Evolutionary conservation across 2,113 vertebrate species (phyloP).

Genomic region (Plestiodon gilberti): DNA sequence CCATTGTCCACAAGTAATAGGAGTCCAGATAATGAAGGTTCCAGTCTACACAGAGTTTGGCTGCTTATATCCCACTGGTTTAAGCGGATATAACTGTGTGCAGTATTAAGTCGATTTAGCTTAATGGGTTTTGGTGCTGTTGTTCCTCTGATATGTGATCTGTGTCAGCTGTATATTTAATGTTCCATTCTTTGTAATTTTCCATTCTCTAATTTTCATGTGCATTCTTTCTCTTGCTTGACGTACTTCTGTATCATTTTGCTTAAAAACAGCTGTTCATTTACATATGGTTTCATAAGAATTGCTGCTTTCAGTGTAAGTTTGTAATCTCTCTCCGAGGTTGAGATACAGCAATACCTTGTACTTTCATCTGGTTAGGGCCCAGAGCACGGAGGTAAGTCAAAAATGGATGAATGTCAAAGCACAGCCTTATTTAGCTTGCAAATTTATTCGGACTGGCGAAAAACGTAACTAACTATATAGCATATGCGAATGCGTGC

Average conservation of each 20-base stretch:
- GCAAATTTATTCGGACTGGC: too few relatives aligned
- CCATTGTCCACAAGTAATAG: conserved; percentile 26
- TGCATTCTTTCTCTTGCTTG: background rate
- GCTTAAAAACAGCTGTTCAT: background rate
- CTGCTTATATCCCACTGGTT: background rate
- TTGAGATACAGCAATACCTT: too few relatives aligned
- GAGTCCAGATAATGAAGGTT: conserved; percentile 18
- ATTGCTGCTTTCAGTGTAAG: background rate
- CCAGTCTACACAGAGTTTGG: background rate
- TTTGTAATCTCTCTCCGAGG: background rate
- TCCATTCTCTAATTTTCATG: background rate
- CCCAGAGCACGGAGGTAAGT: too few relatives aligned
- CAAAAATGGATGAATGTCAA: too few relatives aligned
- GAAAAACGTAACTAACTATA: too few relatives aligned
- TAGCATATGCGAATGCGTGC: too few relatives aligned
- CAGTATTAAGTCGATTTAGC: background rate
- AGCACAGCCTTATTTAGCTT: too few relatives aligned
- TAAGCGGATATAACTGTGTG: background rate
- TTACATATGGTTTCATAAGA: background rate
- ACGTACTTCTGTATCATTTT: background rate
- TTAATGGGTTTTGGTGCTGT: background rate
- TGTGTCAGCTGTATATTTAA: conserved; percentile 4
- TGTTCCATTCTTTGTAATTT: background rate
- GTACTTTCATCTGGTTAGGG: too few relatives aligned
- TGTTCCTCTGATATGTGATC: background rate